phyloP scores from a whole-genome alignment of 2,113 vertebrate species.

The Leiothrix lutea region DNA sequence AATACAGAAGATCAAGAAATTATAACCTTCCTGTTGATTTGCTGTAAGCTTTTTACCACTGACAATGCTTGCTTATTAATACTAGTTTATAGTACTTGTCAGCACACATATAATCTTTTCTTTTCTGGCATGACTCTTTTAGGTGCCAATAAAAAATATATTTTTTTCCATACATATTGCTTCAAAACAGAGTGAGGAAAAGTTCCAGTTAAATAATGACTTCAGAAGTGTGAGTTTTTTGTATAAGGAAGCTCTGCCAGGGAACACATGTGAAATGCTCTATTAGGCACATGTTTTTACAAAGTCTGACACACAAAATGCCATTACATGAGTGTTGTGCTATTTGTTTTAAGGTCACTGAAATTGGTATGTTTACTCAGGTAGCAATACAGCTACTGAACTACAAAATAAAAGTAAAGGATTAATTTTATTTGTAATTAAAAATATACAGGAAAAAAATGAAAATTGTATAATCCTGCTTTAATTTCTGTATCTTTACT shows the following conservation, averaged over 20 bases:
- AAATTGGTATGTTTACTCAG: fast-evolving
- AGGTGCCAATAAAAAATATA: not conserved
- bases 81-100: not conserved
- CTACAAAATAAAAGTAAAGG: not conserved
- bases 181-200: not conserved
- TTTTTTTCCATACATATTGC: fast-evolving
- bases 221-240: not conserved
- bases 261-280: not conserved
- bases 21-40: not conserved
- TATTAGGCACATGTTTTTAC: not conserved
- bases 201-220: not conserved
- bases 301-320: not conserved
- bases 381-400: not conserved
- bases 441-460: not conserved
- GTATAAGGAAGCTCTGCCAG: not conserved
- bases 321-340: fast-evolving
- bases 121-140: not conserved
- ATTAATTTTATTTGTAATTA: not conserved
- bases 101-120: not conserved
- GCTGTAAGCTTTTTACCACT: fast-evolving
- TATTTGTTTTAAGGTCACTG: not conserved
- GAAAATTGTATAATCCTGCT: not conserved
- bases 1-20: not conserved
- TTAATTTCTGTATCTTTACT: not conserved
- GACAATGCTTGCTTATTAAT: not conserved